A percentile compares a stretch with the other conserved stretches of the same genome.
Conservation (phyloP, 2,888 invertebrate species). For the Metacarcinus magister region DNA sequence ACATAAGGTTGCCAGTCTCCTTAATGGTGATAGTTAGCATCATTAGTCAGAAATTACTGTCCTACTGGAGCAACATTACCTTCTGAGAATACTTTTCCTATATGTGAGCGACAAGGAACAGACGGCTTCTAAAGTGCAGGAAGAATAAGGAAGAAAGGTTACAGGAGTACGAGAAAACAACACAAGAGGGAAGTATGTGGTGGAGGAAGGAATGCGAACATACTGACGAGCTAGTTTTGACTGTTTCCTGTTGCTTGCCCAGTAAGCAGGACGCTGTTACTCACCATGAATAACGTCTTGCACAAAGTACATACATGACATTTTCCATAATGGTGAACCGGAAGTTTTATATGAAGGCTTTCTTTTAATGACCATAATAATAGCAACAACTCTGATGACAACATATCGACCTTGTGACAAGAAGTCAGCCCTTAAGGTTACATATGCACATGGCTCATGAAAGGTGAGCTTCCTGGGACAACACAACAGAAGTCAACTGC, state of each 20-base stretch:
- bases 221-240: background rate
- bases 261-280: background rate
- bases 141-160: background rate
- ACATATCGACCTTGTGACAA: background rate
- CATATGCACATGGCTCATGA: background rate
- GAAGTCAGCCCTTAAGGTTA: background rate
- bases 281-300: background rate
- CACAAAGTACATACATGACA: background rate
- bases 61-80: background rate
- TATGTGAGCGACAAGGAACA: background rate
- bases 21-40: background rate
- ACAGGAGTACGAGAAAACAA: background rate
- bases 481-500: background rate
- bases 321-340: background rate
- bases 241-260: background rate
- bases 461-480: conserved; percentile 3
- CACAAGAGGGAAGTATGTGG: background rate
- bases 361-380: background rate
- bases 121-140: background rate
- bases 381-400: background rate
- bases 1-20: background rate
- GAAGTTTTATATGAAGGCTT: background rate
- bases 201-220: background rate
- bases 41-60: background rate
- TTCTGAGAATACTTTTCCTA: background rate